A percentile compares a stretch with the other conserved stretches of the same genome.
Evolutionary conservation across 2,888 invertebrate genomes (phyloP).

Genomic region (Temnothorax rugatulus): DNA sequence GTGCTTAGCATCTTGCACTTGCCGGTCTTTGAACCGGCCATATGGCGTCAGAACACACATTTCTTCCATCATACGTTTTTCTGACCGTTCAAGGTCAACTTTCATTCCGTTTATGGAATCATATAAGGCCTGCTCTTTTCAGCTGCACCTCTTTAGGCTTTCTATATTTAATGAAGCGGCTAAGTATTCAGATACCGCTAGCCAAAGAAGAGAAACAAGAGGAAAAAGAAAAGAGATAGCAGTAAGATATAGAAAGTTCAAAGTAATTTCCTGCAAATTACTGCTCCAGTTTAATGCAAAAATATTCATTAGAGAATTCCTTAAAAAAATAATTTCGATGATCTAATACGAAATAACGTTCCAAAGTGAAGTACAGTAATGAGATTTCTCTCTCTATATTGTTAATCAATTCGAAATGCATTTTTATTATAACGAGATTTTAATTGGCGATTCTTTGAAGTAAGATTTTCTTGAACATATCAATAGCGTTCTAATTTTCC

Average conservation of each 20-base stretch:
- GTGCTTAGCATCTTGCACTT: background rate
- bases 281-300: background rate
- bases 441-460: background rate
- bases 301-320: background rate
- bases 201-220: background rate
- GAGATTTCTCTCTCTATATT: background rate
- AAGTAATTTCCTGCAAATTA: background rate
- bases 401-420: background rate
- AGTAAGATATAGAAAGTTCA: conserved; percentile 14
- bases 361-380: background rate
- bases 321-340: background rate
- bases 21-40: conserved; percentile 32
- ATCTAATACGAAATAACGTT: background rate
- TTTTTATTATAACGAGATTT: background rate
- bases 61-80: conserved; percentile 43
- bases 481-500: background rate
- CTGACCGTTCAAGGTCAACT: conserved; percentile 43
- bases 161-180: conserved; percentile 31
- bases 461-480: background rate
- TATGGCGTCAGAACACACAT: conserved; percentile 34
- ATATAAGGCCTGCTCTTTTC: background rate
- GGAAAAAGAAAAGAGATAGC: background rate
- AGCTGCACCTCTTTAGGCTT: conserved; percentile 34
- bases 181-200: background rate
- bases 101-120: conserved; percentile 40